Percentiles rank a stretch among this genome's conserved stretches.
These are phyloP conservation scores for Agrotis exclamationis DNA, from an alignment of 2,888 invertebrate species.

Conservation along the genomic window DNA sequence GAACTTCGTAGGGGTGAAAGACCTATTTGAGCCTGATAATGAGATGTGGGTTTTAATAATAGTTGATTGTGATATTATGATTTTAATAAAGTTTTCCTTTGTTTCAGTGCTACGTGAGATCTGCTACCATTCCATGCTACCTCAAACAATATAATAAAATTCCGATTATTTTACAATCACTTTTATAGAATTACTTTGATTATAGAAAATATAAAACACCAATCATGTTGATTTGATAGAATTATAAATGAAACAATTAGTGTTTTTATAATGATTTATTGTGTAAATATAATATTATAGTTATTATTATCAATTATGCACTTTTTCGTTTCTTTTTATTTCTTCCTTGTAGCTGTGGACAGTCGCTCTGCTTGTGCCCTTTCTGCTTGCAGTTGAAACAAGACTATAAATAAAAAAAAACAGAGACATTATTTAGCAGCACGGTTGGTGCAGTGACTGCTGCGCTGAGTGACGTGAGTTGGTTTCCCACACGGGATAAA, in stretches of 20 bases:
- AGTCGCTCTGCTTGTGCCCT: conserved; percentile 91
- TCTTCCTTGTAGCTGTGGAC: conserved; percentile 80
- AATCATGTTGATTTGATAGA: conserved; percentile 72
- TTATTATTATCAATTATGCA: conserved; percentile 68
- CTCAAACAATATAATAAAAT: conserved; percentile 33
- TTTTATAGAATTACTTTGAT: conserved; percentile 61
- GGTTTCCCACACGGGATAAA: no score
- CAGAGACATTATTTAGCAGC: neutral
- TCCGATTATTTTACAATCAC: conserved; percentile 65
- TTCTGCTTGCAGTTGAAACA: conserved; percentile 91
- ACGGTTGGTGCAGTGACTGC: no score
- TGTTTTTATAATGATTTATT: conserved; percentile 72
- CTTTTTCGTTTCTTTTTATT: conserved; percentile 81
- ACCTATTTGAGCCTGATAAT: no score
- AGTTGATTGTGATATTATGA: no score
- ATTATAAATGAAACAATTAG: conserved; percentile 65
- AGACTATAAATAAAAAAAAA: conserved; percentile 81
- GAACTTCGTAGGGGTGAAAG: no score
- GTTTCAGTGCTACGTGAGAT: conserved; percentile 70
- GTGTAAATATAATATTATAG: conserved; percentile 69
- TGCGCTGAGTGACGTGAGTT: no score
- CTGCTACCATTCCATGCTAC: conserved; percentile 21
- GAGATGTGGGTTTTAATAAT: no score
- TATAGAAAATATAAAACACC: conserved; percentile 58
- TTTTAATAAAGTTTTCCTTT: conserved; percentile 21